These are phyloP conservation scores for Polyommatus icarus DNA, from an alignment of 2,888 invertebrate genomes.

Conservation along the genomic window DNA sequence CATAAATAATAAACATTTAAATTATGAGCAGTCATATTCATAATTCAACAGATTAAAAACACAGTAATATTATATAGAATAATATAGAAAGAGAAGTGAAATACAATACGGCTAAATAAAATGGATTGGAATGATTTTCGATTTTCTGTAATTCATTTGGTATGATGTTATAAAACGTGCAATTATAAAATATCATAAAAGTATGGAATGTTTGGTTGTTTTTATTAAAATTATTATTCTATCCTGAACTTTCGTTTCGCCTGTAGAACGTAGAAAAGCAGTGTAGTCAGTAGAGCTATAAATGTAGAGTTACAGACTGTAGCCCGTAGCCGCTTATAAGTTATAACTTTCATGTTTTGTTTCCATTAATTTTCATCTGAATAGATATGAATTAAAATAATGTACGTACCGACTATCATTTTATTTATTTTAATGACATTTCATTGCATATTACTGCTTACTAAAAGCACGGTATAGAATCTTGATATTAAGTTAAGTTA, in stretches of 20 bases:
- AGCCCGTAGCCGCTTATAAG: not conserved
- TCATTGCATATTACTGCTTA: not conserved
- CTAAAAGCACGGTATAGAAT: not conserved
- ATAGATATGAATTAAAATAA: not conserved
- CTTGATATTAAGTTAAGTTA: not conserved
- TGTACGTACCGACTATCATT: too few species aligned
- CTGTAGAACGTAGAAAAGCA: too few species aligned
- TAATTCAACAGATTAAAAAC: not conserved
- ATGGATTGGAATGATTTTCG: not conserved
- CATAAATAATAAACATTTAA: not conserved
- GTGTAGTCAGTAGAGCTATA: too few species aligned
- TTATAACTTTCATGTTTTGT: not conserved
- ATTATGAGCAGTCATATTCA: not conserved
- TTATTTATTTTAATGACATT: not conserved
- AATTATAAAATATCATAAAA: too few species aligned
- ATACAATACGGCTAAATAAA: too few species aligned
- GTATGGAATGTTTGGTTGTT: too few species aligned
- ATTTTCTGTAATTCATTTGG: not conserved
- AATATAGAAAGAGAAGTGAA: too few species aligned
- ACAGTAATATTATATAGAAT: too few species aligned
- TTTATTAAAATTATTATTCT: too few species aligned
- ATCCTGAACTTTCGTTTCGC: too few species aligned
- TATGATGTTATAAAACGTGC: too few species aligned
- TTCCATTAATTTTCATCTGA: not conserved
- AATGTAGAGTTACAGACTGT: too few species aligned